Evolutionary conservation across 2,888 invertebrate genomes (phyloP).

Genomic region (Melikaiella ostensackeni): DNA sequence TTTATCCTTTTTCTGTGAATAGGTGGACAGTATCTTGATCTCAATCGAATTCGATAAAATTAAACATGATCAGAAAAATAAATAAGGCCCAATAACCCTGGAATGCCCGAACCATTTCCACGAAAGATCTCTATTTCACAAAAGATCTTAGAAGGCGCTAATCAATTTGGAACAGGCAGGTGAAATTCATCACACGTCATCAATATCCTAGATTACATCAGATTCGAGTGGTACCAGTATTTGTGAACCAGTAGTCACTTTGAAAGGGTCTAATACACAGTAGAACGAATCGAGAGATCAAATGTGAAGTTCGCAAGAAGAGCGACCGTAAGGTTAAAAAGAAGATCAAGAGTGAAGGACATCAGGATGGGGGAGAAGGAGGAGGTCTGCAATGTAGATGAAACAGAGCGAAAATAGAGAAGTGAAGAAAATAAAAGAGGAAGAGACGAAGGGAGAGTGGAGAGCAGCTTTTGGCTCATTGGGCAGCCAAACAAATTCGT

Average conservation of each 20-base stretch:
- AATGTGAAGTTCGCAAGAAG: conserved; percentile 32
- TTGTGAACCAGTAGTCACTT: conserved; percentile 34
- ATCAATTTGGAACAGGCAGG: conserved; percentile 28
- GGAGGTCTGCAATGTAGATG: conserved; percentile 5
- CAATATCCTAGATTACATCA: conserved; percentile 34
- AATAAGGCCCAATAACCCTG: no score
- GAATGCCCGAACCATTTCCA: neutral
- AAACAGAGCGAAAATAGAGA: conserved; percentile 39
- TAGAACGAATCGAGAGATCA: conserved; percentile 24
- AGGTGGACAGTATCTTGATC: no score
- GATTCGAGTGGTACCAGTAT: neutral
- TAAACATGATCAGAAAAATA: no score
- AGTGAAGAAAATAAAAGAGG: conserved; percentile 45
- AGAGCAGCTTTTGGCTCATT: conserved; percentile 75
- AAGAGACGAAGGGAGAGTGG: conserved; percentile 55
- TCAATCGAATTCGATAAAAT: no score
- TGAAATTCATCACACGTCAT: conserved; percentile 32
- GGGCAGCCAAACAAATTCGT: conserved; percentile 74
- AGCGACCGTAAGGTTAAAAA: conserved; percentile 37
- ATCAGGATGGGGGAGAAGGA: conserved; percentile 38
- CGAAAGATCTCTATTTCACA: conserved; percentile 12
- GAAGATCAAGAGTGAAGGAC: conserved; percentile 37
- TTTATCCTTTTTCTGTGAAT: no score
- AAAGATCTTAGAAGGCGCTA: conserved; percentile 12
- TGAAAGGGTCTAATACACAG: conserved; percentile 22